phyloP scores from a whole-genome alignment of 35 echinoderm and acorn worm genomes.

The Ptychodera flava region DNA sequence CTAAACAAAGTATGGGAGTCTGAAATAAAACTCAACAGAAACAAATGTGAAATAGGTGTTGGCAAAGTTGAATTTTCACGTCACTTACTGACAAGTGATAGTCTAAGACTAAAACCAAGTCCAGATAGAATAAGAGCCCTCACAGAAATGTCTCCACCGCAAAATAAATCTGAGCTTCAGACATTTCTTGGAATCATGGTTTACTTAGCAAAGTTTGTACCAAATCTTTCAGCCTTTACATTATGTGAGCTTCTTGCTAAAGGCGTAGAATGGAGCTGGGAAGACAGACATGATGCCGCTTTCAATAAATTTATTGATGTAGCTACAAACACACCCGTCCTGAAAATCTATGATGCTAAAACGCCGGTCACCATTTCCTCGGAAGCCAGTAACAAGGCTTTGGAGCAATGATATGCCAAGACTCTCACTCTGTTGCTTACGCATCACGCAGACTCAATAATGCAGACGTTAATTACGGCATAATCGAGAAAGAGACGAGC shows the following conservation, averaged over 20 bases:
- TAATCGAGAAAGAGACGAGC: constrained; percentile 46
- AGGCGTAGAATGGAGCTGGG: constrained; percentile 16
- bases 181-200: constrained; percentile 53
- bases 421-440: constrained; percentile 24
- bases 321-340: constrained; percentile 27
- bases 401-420: constrained; percentile 35
- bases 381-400: constrained; percentile 36
- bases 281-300: neutral
- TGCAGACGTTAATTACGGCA: constrained; percentile 28
- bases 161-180: constrained; percentile 13
- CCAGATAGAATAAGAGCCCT: constrained; percentile 12
- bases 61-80: too few relatives aligned
- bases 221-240: constrained; percentile 44
- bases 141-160: constrained; percentile 36
- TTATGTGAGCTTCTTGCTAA: constrained; percentile 45
- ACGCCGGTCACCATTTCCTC: constrained; percentile 15
- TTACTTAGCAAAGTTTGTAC: constrained; percentile 52
- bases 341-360: constrained; percentile 18
- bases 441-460: constrained; percentile 28
- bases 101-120: constrained; percentile 2
- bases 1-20: too few relatives aligned
- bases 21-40: too few relatives aligned
- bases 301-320: neutral
- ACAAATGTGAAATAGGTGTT: too few relatives aligned
- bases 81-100: constrained; percentile 15